Evolutionary conservation across 2,113 vertebrate species (phyloP).

Genomic region (Bostrychus sinensis): DNA sequence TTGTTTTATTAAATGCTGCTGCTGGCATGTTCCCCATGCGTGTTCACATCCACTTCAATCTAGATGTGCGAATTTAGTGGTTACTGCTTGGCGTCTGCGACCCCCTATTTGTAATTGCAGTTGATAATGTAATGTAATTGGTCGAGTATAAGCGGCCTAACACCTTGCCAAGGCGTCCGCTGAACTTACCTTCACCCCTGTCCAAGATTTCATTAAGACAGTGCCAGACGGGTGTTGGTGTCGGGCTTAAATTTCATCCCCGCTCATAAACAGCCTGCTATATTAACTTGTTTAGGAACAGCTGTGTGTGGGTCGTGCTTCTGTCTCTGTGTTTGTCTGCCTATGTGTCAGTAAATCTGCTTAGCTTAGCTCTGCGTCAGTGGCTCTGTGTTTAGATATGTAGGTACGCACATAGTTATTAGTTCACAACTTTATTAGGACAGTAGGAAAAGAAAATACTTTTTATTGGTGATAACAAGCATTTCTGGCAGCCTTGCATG

Average conservation of each 20-base stretch:
- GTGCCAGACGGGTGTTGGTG: slow-evolving; percentile 80
- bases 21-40: no score
- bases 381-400: slow-evolving; percentile 8
- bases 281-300: slow-evolving; percentile 87
- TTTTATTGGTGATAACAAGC: slow-evolving; percentile 11
- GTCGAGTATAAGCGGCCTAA: slow-evolving; percentile 21
- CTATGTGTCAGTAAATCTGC: slow-evolving; percentile 53
- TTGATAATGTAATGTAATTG: slow-evolving; percentile 24
- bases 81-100: background rate
- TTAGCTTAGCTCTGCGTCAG: slow-evolving; percentile 36
- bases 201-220: slow-evolving; percentile 83
- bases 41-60: background rate
- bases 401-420: slow-evolving; percentile 13
- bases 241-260: slow-evolving; percentile 80
- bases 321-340: slow-evolving; percentile 49
- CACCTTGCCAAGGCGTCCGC: slow-evolving; percentile 42
- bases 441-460: slow-evolving; percentile 5
- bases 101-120: slow-evolving; percentile 14
- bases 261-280: slow-evolving; percentile 85
- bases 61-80: background rate
- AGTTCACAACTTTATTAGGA: slow-evolving; percentile 22
- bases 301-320: slow-evolving; percentile 70
- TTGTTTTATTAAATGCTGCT: no score
- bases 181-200: slow-evolving; percentile 83
- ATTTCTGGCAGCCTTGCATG: background rate